Evolutionary conservation across 2,888 invertebrate species (phyloP), one percentile per base, ranked within the genome.

Genomic region (Melanostoma scalare): DNA sequence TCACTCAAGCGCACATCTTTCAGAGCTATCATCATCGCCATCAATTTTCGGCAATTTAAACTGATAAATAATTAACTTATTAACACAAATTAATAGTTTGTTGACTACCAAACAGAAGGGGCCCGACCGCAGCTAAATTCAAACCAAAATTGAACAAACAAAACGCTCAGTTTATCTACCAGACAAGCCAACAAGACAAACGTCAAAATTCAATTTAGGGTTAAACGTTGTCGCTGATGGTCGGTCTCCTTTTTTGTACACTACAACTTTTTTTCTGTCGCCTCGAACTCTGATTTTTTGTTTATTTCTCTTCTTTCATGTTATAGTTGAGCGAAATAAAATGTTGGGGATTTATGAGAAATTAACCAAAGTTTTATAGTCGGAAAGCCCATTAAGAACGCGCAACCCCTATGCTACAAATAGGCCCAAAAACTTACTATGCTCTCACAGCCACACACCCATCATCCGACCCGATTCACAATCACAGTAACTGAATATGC

Each of bases 41-140:
- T 84, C 82, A 84, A 84, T 84, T 78, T 78, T 31, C 42, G 65
- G 65, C 78, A 78, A 71, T 79, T 84, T 75, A 84, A 79, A 65
- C 61, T 53, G 48, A 78, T 84, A 79, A 84, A 79, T 84, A 84
- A 84, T 84, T 84, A 84, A 84, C 73, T 78, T 69, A 84, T 84
- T 78, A 79, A 79, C 74, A 74, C 74, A 74, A 82, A 73, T 79
- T 78, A 78, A 68, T 61, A 82, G 81, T 77, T 78, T 42, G 76
- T 69, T 71, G 67, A 63, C 73, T 53, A 53, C 50, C 31, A 69
- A 79, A 79, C 60, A 65, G 50, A 74, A 38, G 73, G 53, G 61
- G 61, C 46, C 46, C 31, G 31, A 36, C 33, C 33, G n/a, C n/a
- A 9, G 5, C 55, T 40, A 42, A 67, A 67, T 75, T 38, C 63